Evolutionary conservation across 2,113 vertebrate species (phyloP).

Genomic region (Synodontis membranacea): DNA sequence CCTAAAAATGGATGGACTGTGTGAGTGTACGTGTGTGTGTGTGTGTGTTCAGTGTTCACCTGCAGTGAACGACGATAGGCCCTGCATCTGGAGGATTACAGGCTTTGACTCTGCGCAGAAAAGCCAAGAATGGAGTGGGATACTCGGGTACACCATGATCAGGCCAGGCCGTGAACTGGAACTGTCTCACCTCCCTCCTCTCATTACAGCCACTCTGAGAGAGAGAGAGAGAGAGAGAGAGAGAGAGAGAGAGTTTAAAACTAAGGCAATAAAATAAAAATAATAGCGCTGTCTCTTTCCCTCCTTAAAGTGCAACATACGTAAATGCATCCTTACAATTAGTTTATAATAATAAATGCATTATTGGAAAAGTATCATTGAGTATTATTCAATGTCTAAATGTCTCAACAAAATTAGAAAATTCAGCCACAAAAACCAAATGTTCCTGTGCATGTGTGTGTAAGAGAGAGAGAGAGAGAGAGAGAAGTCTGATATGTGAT

Average conservation of each 20-base stretch:
- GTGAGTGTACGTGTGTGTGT: neutral
- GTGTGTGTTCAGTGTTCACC: conserved; percentile 70
- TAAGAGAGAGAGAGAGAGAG: neutral
- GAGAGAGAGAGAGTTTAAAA: neutral
- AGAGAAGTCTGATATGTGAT: conserved; percentile 31
- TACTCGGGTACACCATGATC: conserved; percentile 97
- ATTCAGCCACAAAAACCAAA: neutral
- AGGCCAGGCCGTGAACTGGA: conserved; percentile 97
- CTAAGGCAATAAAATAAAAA: neutral
- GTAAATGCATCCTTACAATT: neutral
- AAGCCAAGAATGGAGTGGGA: conserved; percentile 95
- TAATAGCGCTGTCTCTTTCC: neutral
- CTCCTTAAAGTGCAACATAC: neutral
- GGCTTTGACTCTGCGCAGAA: conserved; percentile 92
- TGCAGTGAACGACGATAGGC: conserved; percentile 95
- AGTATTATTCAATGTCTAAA: neutral
- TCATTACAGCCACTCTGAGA: conserved; percentile 89
- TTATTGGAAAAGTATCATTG: neutral
- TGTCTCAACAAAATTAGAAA: neutral
- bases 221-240: neutral
- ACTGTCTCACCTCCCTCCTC: conserved; percentile 94
- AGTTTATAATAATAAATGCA: neutral
- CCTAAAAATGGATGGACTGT: neutral
- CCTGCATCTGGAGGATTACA: conserved; percentile 95
- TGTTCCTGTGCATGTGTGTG: neutral